phyloP scores from a whole-genome alignment of 64 coral and sea anemone genomes.

The Astreopora myriophthalma region DNA sequence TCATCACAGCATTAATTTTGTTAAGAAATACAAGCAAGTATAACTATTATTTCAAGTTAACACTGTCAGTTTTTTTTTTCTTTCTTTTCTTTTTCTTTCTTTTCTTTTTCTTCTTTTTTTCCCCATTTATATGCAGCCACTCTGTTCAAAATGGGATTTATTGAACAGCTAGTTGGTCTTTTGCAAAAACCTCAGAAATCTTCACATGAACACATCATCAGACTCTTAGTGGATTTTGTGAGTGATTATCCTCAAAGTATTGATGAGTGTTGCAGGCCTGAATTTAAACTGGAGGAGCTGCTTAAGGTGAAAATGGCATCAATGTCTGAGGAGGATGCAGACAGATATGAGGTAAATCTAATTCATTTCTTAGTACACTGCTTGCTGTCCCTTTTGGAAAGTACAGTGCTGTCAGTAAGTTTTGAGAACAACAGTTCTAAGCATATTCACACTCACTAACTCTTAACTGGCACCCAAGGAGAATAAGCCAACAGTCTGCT shows the following conservation, averaged over 20 bases:
- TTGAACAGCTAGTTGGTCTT: slow-evolving; percentile 68
- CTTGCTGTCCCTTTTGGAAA: too few species aligned
- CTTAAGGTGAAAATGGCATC: slow-evolving; percentile 44
- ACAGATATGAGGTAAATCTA: slow-evolving; percentile 58
- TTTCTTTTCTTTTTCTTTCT: neutral
- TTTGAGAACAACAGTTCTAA: too few species aligned
- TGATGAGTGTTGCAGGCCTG: slow-evolving; percentile 63
- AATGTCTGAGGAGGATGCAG: slow-evolving; percentile 46
- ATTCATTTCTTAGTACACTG: neutral
- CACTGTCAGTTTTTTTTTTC: neutral
- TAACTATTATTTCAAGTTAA: too few species aligned
- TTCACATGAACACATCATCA: slow-evolving; percentile 60
- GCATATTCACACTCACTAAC: too few species aligned
- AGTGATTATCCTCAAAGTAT: slow-evolving; percentile 55
- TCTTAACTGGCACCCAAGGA: too few species aligned
- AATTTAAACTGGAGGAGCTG: slow-evolving; percentile 52
- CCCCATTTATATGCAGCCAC: slow-evolving; percentile 29
- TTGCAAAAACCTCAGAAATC: slow-evolving; percentile 61
- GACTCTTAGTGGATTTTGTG: slow-evolving; percentile 27
- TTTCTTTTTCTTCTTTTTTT: neutral
- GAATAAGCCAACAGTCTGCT: too few species aligned
- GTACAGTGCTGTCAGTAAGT: too few species aligned
- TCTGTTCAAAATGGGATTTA: slow-evolving; percentile 86
- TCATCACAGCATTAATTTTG: too few species aligned
- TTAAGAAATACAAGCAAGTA: too few species aligned